Evolutionary conservation across 2,888 invertebrate genomes (phyloP).

Genomic region (Teleiodes luculella): DNA sequence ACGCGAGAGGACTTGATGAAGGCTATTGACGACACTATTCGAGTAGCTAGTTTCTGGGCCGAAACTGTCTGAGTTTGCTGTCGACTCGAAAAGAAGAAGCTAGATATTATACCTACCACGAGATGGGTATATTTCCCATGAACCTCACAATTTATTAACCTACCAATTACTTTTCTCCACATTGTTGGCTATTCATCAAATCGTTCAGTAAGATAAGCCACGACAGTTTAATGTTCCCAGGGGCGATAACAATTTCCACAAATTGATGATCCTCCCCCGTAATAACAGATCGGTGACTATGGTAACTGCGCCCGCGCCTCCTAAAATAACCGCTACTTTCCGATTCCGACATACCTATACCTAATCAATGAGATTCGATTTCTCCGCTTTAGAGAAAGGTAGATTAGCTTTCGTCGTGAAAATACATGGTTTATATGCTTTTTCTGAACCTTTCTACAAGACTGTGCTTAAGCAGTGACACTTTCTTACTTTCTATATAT

Average conservation of each 20-base stretch:
- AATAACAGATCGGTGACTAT: slow-evolving; percentile 3
- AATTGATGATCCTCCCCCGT: slow-evolving; percentile 4
- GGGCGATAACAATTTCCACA: slow-evolving; percentile 9
- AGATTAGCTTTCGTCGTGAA: too few relatives aligned
- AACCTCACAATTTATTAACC: background rate
- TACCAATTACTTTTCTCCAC: background rate
- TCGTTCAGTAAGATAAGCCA: background rate
- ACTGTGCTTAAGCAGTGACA: too few relatives aligned
- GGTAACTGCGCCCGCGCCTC: background rate
- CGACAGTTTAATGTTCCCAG: slow-evolving; percentile 8
- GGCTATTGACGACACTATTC: too few relatives aligned
- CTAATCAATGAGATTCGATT: slow-evolving; percentile 10
- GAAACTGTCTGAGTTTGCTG: too few relatives aligned
- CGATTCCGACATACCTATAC: slow-evolving; percentile 1
- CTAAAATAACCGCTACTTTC: slow-evolving; percentile 8
- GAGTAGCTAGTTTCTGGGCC: too few relatives aligned
- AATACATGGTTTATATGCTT: too few relatives aligned
- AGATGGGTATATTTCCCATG: background rate
- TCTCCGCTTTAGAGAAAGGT: background rate
- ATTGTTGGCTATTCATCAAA: slow-evolving; percentile 1
- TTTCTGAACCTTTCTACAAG: too few relatives aligned
- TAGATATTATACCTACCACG: background rate
- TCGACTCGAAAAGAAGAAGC: too few relatives aligned
- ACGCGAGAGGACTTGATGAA: too few relatives aligned
- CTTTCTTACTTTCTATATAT: too few relatives aligned